A percentile compares a stretch with the other conserved stretches of the same genome.
Conservation (phyloP, 2,888 invertebrate genomes). For the Cacoxenus indagator region DNA sequence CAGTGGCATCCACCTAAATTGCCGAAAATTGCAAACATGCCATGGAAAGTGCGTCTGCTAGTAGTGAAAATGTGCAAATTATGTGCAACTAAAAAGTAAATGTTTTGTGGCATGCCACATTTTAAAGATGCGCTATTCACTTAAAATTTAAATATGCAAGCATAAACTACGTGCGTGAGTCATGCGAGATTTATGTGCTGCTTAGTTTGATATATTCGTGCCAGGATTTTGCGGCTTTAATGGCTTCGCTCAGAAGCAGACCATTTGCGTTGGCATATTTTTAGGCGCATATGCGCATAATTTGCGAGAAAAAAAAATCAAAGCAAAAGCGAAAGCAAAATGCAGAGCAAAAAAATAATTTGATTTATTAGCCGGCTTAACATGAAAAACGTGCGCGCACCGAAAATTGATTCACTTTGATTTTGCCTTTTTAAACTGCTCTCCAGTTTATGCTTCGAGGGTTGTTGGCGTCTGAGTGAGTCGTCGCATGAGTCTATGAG, state of each 20-base stretch:
- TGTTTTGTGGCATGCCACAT: neutral
- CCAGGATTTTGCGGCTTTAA: conserved; percentile 54
- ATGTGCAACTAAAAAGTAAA: conserved; percentile 22
- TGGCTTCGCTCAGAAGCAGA: neutral
- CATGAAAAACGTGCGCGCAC: conserved; percentile 50
- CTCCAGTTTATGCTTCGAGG: conserved; percentile 35
- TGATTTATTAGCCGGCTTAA: conserved; percentile 63
- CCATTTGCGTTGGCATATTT: neutral
- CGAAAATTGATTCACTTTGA: conserved; percentile 67
- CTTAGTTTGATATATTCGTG: conserved; percentile 56
- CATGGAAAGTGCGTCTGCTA: conserved; percentile 38
- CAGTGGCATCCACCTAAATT: conserved; percentile 42
- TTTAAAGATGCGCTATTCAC: conserved; percentile 31
- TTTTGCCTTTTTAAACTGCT: conserved; percentile 60
- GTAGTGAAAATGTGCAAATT: conserved; percentile 65
- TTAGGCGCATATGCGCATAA: conserved; percentile 55
- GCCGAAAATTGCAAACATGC: conserved; percentile 32
- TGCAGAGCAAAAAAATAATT: conserved; percentile 45
- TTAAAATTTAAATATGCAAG: conserved; percentile 11
- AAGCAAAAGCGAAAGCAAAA: conserved; percentile 24
- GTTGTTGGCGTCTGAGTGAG: conserved; percentile 34
- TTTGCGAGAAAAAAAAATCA: conserved; percentile 37
- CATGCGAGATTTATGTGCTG: conserved; percentile 52
- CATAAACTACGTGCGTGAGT: conserved; percentile 32
- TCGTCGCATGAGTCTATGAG: neutral